phyloP scores from a whole-genome alignment of 2,113 vertebrate species.

The Proteles cristata region DNA sequence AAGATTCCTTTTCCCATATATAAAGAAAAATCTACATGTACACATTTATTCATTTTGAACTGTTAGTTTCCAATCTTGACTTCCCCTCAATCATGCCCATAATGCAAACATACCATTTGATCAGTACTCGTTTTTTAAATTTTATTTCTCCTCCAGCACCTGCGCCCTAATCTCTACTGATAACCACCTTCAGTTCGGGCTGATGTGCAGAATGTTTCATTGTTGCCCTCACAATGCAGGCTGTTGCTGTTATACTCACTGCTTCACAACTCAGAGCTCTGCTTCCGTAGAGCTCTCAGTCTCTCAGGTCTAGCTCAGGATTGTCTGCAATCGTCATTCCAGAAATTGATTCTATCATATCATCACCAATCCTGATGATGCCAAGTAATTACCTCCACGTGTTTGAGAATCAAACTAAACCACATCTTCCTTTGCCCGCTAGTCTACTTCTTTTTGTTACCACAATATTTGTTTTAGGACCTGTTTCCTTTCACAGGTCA shows the following conservation, averaged over 20 bases:
- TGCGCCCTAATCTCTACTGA: neutral
- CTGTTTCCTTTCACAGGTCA: neutral
- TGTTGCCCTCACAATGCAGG: neutral
- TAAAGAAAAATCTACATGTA: neutral
- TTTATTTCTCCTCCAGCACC: neutral
- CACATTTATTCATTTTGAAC: neutral
- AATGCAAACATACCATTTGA: neutral
- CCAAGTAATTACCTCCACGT: neutral
- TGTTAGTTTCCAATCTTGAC: neutral
- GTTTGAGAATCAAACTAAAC: neutral
- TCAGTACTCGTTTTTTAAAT: neutral
- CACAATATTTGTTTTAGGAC: neutral
- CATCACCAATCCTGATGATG: neutral
- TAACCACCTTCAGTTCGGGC: neutral
- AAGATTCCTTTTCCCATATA: neutral
- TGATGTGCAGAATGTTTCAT: neutral
- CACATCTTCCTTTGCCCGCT: neutral
- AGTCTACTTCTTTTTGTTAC: neutral
- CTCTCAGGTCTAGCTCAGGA: neutral
- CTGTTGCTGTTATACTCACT: accelerated
- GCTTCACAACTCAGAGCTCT: neutral
- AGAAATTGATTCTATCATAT: neutral
- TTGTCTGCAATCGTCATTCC: neutral
- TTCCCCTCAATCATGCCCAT: neutral
- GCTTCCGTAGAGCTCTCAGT: neutral